Conservation (phyloP, 2,797 vertebrate species). For the Miichthys miiuy region DNA sequence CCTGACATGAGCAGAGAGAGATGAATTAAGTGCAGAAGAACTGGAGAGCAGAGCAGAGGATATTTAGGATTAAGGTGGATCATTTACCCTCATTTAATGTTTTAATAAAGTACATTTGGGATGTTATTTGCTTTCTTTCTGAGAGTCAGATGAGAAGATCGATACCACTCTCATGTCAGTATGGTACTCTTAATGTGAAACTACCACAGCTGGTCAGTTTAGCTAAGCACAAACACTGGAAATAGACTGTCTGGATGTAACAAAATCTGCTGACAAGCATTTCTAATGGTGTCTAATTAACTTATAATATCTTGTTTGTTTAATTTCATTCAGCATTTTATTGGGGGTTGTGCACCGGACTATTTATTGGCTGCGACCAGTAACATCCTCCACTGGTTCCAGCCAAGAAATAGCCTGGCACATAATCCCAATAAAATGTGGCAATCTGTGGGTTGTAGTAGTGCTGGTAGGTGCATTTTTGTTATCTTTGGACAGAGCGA, state of each 20-base stretch:
- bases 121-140: constrained; percentile 12
- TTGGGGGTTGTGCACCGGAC: background rate
- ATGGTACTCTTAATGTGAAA: background rate
- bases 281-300: background rate
- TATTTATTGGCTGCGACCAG: background rate
- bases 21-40: constrained; percentile 49
- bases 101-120: constrained; percentile 3
- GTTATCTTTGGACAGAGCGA: background rate
- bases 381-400: background rate
- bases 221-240: background rate
- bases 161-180: background rate
- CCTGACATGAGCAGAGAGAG: constrained; percentile 67
- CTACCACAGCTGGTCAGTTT: background rate
- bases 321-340: background rate
- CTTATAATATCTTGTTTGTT: background rate
- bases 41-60: constrained; percentile 16
- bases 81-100: constrained; percentile 21
- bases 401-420: background rate
- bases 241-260: background rate
- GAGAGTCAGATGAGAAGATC: background rate
- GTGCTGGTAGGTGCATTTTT: background rate
- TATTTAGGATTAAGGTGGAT: constrained; percentile 18
- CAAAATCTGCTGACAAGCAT: background rate
- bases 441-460: background rate
- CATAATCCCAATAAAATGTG: background rate